A percentile compares a stretch with the other conserved stretches of the same genome.
Conservation (phyloP, 64 coral and sea anemone genomes). For the Montipora capricornis region DNA sequence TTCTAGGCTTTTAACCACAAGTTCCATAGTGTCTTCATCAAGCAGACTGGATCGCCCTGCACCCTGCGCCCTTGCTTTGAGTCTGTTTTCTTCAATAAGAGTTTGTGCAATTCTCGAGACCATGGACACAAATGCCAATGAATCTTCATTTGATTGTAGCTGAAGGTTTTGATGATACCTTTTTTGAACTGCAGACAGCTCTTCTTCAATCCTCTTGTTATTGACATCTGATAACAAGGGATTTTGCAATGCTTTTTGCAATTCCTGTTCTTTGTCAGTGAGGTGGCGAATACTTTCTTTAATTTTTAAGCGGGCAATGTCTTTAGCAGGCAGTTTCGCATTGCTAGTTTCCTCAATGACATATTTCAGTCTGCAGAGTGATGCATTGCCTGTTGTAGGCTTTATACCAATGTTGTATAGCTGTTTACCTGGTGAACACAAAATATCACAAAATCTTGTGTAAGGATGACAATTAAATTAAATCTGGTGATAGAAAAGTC, state of each 20-base stretch:
- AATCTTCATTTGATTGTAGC: not conserved
- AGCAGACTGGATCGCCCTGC: constrained; percentile 15
- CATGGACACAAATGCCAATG: constrained; percentile 13
- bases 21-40: too few relatives aligned
- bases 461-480: constrained; percentile 2
- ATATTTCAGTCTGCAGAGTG: constrained; percentile 31
- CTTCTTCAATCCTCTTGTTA: constrained; percentile 24
- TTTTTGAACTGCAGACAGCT: not conserved
- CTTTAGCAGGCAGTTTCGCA: constrained; percentile 8
- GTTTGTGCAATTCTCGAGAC: constrained; percentile 29
- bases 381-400: constrained; percentile 11
- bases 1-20: too few relatives aligned
- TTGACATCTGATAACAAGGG: constrained; percentile 17
- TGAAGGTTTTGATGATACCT: not conserved
- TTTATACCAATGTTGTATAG: constrained; percentile 30
- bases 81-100: constrained; percentile 26
- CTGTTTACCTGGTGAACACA: constrained; percentile 15
- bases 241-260: not conserved
- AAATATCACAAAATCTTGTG: constrained; percentile 8
- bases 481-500: not conserved
- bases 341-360: constrained; percentile 30
- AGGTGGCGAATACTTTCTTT: constrained; percentile 23
- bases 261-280: constrained; percentile 24
- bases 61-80: constrained; percentile 6
- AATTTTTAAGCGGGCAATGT: constrained; percentile 19